These are phyloP conservation scores for Elegia similella DNA, from an alignment of 2,888 invertebrate species.

Conservation along the genomic window DNA sequence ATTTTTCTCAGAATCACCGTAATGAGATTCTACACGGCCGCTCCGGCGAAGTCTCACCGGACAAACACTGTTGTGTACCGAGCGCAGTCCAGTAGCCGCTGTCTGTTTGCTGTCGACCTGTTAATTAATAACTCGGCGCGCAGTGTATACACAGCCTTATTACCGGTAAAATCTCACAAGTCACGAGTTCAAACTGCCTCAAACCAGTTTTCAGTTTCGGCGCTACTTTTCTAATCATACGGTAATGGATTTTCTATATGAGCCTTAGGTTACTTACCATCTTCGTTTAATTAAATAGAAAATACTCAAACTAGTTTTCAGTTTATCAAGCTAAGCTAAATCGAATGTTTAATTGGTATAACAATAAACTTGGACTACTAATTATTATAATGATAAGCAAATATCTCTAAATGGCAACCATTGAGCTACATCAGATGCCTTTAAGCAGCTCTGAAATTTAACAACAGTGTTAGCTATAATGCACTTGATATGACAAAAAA, in stretches of 20 bases:
- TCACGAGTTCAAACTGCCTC: conserved; percentile 69
- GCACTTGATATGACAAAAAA: too few species aligned
- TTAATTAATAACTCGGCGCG: conserved; percentile 79
- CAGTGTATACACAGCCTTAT: conserved; percentile 79
- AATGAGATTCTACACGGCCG: conserved; percentile 76
- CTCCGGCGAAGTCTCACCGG: conserved; percentile 60
- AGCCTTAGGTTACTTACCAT: background rate
- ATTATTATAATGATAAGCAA: too few species aligned
- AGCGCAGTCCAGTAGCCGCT: conserved; percentile 76
- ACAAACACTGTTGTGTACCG: conserved; percentile 69
- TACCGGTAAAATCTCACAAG: conserved; percentile 80
- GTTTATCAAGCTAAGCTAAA: too few species aligned
- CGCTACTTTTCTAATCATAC: conserved; percentile 52
- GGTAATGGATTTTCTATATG: conserved; percentile 43
- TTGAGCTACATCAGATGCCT: too few species aligned
- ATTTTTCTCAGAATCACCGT: conserved; percentile 70
- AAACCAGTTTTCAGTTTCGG: conserved; percentile 65
- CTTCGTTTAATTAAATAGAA: too few species aligned
- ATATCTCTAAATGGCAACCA: too few species aligned
- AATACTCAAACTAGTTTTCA: too few species aligned
- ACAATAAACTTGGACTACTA: too few species aligned
- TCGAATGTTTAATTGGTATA: too few species aligned
- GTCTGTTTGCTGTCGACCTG: conserved; percentile 80
- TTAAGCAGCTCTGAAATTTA: too few species aligned
- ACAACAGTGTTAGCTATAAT: too few species aligned